These are phyloP conservation scores for Brachionus sp. DNA, from an alignment of 1,140 invertebrate genomes.

Conservation along the genomic window DNA sequence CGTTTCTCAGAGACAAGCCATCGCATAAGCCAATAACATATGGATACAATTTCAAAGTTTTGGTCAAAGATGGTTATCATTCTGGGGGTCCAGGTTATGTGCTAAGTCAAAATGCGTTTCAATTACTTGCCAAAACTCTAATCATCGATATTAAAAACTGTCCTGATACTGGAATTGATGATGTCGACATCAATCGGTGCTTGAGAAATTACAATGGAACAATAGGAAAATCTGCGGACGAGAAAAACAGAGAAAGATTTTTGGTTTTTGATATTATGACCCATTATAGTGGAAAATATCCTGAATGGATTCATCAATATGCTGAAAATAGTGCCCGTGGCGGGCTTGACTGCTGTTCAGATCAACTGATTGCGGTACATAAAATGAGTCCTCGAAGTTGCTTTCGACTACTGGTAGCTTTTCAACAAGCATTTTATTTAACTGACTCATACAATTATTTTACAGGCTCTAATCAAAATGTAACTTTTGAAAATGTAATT, in stretches of 20 bases:
- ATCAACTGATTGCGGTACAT: not conserved
- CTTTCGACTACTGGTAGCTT: not conserved
- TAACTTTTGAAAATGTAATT: not conserved
- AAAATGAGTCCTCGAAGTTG: not conserved
- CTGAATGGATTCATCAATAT: not conserved
- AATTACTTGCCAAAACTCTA: not conserved
- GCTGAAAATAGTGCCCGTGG: not conserved
- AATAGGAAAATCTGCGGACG: not conserved
- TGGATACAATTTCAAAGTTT: conserved; percentile 39
- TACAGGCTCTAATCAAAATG: not conserved
- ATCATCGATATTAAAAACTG: not conserved
- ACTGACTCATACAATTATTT: not conserved
- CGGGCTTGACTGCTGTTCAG: conserved; percentile 1
- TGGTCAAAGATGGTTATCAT: not conserved
- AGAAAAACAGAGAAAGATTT: not conserved
- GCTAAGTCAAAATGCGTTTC: conserved; percentile 48
- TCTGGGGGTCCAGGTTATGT: conserved; percentile 53
- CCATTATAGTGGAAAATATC: not conserved
- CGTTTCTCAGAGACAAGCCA: conserved; percentile 52
- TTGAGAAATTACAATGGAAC: not conserved
- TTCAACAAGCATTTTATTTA: not conserved
- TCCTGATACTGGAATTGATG: not conserved
- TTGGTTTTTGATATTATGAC: not conserved
- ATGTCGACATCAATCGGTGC: not conserved
- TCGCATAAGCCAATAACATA: conserved; percentile 47